Percentiles rank a stretch among this genome's conserved stretches.
These are phyloP conservation scores for Parnassius orleans DNA, from an alignment of 2,888 invertebrate genomes.

Conservation along the genomic window DNA sequence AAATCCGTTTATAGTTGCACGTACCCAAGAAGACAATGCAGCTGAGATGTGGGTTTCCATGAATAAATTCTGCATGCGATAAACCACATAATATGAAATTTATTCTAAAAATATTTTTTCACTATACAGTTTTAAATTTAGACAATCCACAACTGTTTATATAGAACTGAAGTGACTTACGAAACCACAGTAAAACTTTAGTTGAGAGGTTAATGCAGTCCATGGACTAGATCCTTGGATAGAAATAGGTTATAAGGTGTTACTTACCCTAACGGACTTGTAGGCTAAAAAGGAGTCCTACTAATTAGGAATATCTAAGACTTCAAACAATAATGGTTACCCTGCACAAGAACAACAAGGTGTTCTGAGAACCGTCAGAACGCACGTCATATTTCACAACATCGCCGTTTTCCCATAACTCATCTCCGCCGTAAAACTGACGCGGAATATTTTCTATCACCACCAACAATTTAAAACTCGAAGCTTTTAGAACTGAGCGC, in stretches of 20 bases:
- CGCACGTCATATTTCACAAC: slow-evolving; percentile 21
- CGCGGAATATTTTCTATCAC: slow-evolving; percentile 17
- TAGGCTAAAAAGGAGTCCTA: not conserved
- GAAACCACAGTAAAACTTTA: too few species aligned
- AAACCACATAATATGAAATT: too few species aligned
- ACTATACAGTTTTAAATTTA: too few species aligned
- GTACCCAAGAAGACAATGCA: slow-evolving; percentile 15
- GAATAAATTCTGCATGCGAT: too few species aligned
- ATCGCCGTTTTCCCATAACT: slow-evolving; percentile 15
- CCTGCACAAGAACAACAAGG: not conserved
- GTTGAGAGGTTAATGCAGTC: too few species aligned
- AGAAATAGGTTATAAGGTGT: too few species aligned
- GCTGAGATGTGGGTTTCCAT: slow-evolving; percentile 1
- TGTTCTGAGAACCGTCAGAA: slow-evolving; percentile 18
- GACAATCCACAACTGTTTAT: too few species aligned
- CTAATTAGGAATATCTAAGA: not conserved
- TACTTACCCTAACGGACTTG: not conserved
- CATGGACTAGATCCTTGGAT: too few species aligned
- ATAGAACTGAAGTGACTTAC: too few species aligned
- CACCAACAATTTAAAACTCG: slow-evolving; percentile 3
- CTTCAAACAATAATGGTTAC: not conserved
- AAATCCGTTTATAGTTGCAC: slow-evolving; percentile 22
- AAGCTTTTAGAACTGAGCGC: slow-evolving; percentile 12
- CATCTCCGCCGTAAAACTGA: slow-evolving; percentile 12
- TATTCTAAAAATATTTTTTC: too few species aligned